Evolutionary conservation across 2,797 vertebrate genomes (phyloP), one percentile per base, ranked within the genome.

Genomic region (Chrysocyon brachyurus): DNA sequence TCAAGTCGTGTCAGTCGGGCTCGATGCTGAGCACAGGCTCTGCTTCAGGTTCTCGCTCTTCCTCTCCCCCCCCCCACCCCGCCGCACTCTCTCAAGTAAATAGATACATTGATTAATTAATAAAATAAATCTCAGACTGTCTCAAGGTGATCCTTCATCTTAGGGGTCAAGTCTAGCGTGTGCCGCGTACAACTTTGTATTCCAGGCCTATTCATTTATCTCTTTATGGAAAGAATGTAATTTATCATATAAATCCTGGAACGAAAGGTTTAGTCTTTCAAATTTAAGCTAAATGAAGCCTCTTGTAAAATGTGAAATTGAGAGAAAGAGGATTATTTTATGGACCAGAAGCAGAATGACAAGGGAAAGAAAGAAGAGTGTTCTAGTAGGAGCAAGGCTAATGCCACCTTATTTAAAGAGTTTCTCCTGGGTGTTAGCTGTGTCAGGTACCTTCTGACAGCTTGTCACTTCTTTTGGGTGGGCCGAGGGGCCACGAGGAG

Each of bases 281-380:
- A 72, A 70, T 94, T 87, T 94, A 95, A 95, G n/a, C 15, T 82
- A 78, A 96, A 73, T 85, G 54, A 85, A 79, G 12, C 15, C 19
- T 14, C 15, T 66, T 66, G 1, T 73, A 89, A 96, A 96, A 82
- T 63, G 21, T 28, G 28, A 94, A 87, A 72, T 33, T 89, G 66
- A 26, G 66, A 61, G 83, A 82, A 93, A 6, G 24, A 72, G 46
- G 77, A 66, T 70, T 86, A 52, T 78, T 95, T 92, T 92, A 68
- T 87, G 84, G 22, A 75, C 4, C 87, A 24, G 75, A 5, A 90
- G n/a, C 24, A 77, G n/a, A 73, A 26, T 61, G 49, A 77, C 36
- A 70, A 95, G n/a, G 85, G 64, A 46, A 87, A 93, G 56, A 91
- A 59, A 6, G 12, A 91, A 21, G 33, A 64, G 33, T 31, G n/a